Percentiles rank a stretch among this genome's conserved stretches.
Conservation (phyloP, 2,797 vertebrate genomes). For the Muraenolepis orangiensis region DNA sequence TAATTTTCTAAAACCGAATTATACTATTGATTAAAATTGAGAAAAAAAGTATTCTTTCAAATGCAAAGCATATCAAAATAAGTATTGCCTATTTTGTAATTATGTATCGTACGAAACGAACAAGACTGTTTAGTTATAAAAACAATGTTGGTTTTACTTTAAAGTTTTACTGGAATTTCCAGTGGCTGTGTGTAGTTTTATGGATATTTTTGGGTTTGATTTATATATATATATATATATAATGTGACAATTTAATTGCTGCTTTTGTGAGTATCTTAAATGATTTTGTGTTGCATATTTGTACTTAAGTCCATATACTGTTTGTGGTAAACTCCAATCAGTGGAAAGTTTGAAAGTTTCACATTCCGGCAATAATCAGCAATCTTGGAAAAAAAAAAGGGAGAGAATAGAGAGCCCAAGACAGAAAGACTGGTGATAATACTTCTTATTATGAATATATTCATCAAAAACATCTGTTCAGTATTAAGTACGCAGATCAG, state of each 20-base stretch:
- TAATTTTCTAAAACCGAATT: conserved; percentile 6
- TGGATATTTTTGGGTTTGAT: conserved; percentile 55
- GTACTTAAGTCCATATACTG: conserved; percentile 61
- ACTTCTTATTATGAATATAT: too few species aligned
- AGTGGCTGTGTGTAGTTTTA: conserved; percentile 52
- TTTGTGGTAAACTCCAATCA: conserved; percentile 42
- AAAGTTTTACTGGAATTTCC: conserved; percentile 47
- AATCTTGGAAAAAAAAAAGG: too few species aligned
- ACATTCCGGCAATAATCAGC: conserved; percentile 22
- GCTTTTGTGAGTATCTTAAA: conserved; percentile 68
- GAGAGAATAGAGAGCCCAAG: too few species aligned
- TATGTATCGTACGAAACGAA: conserved; percentile 37
- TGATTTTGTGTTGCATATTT: conserved; percentile 70
- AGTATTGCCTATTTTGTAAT: conserved; percentile 27
- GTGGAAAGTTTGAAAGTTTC: conserved; percentile 24
- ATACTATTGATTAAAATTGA: conserved; percentile 9
- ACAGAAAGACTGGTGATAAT: too few species aligned
- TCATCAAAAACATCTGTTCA: too few species aligned
- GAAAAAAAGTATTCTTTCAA: conserved; percentile 6
- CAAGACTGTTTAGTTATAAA: conserved; percentile 35
- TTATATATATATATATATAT: conserved; percentile 44
- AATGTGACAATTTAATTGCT: conserved; percentile 63
- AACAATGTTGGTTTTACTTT: conserved; percentile 55
- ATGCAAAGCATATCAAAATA: background rate
- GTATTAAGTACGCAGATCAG: too few species aligned